Conservation (phyloP, 2,113 vertebrate species). For the Paramisgurnus dabryanus region DNA sequence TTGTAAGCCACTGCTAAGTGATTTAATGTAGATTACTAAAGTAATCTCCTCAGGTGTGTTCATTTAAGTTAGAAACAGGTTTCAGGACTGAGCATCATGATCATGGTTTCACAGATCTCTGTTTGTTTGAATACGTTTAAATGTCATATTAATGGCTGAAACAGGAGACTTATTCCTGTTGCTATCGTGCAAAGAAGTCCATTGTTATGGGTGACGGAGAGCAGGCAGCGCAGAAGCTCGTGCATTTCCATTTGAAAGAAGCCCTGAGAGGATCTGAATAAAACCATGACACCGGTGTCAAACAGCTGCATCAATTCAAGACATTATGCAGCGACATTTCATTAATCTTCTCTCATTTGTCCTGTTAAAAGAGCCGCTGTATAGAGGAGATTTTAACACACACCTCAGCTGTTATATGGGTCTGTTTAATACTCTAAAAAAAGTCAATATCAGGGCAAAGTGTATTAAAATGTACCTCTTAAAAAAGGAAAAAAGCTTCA, state of each 20-base stretch:
- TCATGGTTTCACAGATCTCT: not conserved
- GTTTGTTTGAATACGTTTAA: not conserved
- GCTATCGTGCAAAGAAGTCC: not conserved
- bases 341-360: constrained; percentile 32
- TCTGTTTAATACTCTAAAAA: not conserved
- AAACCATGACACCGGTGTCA: constrained; percentile 29
- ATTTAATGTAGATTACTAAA: not conserved
- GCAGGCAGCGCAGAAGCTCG: constrained; percentile 21
- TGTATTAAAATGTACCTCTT: not conserved
- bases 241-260: constrained; percentile 51
- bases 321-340: constrained; percentile 28
- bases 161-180: not conserved
- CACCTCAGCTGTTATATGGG: not conserved
- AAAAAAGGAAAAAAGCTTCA: constrained; percentile 10
- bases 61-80: not conserved
- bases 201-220: constrained; percentile 36
- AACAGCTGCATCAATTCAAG: constrained; percentile 30
- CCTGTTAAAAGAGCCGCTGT: not conserved
- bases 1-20: too few species aligned
- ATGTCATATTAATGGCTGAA: not conserved
- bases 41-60: constrained; percentile 4
- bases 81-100: not conserved
- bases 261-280: constrained; percentile 32
- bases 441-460: not conserved
- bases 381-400: not conserved